phyloP scores from a whole-genome alignment of 2,113 vertebrate species.

The Alosa alosa region DNA sequence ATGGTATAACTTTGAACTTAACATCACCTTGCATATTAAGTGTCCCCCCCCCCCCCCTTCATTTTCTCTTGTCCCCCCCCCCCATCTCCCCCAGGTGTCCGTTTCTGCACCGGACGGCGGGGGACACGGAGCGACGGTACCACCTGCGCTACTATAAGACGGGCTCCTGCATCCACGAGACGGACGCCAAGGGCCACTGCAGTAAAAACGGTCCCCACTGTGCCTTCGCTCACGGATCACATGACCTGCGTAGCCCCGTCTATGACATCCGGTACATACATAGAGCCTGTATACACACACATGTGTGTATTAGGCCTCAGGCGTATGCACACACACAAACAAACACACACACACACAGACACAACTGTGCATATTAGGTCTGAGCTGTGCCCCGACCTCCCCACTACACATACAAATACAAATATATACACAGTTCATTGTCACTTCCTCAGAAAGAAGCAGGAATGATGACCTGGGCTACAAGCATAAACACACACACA shows the following conservation, averaged over 20 bases:
- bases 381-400: too few species aligned
- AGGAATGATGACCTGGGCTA: too few species aligned
- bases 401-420: background rate
- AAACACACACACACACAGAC: background rate
- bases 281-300: background rate
- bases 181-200: conserved; percentile 94
- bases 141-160: conserved; percentile 97
- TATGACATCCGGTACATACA: conserved; percentile 90
- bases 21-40: background rate
- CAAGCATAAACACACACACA: too few species aligned
- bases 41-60: background rate
- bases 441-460: too few species aligned
- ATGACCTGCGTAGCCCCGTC: conserved; percentile 91
- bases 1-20: background rate
- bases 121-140: conserved; percentile 94
- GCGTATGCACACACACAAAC: background rate
- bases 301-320: background rate
- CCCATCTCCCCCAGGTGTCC: conserved; percentile 80
- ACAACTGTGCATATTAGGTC: background rate
- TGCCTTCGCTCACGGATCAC: conserved; percentile 95
- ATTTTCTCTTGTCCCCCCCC: background rate
- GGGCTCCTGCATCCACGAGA: conserved; percentile 97
- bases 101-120: conserved; percentile 93
- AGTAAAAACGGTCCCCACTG: conserved; percentile 96
- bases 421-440: too few species aligned